Conservation (phyloP, 2,113 vertebrate species). For the Caranx melampygus region DNA sequence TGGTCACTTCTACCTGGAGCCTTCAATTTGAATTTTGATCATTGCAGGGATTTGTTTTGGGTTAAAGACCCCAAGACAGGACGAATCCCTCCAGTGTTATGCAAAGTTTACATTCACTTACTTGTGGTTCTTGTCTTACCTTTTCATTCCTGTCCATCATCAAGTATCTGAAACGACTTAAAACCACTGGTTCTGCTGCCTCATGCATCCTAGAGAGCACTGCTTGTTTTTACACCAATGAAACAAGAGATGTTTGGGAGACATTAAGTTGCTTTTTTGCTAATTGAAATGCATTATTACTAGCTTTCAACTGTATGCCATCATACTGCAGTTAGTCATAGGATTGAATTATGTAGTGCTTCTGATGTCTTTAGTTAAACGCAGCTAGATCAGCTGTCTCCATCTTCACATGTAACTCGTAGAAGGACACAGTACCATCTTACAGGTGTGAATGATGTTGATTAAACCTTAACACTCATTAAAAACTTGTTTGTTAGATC, state of each 20-base stretch:
- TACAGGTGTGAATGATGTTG: constrained; percentile 35
- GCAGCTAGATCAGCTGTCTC: constrained; percentile 27
- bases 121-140: constrained; percentile 46
- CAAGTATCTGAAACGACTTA: constrained; percentile 33
- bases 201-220: constrained; percentile 25
- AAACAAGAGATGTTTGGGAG: constrained; percentile 24
- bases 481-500: constrained; percentile 15
- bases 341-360: constrained; percentile 50
- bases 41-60: constrained; percentile 64
- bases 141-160: constrained; percentile 55
- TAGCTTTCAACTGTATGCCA: constrained; percentile 51
- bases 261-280: constrained; percentile 25
- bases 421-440: constrained; percentile 26
- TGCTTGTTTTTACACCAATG: constrained; percentile 38
- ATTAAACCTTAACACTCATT: constrained; percentile 50
- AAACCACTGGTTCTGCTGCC: constrained; percentile 53
- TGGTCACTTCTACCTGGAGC: constrained; percentile 26
- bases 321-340: constrained; percentile 46
- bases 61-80: constrained; percentile 39
- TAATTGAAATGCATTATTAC: constrained; percentile 48
- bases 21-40: constrained; percentile 40
- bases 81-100: constrained; percentile 67
- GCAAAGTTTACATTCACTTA: constrained; percentile 72
- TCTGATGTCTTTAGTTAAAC: constrained; percentile 22
- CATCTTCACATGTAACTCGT: constrained; percentile 21